Evolutionary conservation across 2,888 invertebrate species (phyloP).

Genomic region (Xylota sylvarum): DNA sequence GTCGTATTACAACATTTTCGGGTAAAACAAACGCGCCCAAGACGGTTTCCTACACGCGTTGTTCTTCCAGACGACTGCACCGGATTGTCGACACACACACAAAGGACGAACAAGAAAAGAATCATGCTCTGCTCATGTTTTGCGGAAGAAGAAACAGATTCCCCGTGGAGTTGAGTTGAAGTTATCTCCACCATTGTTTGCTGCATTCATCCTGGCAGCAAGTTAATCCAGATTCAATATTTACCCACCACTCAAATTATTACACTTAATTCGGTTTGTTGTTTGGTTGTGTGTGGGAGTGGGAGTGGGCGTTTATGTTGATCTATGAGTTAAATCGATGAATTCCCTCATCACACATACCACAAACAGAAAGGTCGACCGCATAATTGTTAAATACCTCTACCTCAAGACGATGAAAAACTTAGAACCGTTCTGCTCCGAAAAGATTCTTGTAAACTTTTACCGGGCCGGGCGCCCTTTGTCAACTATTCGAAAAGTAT

Average conservation of each 20-base stretch:
- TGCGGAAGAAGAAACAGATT: constrained; percentile 19
- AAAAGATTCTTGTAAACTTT: constrained; percentile 10
- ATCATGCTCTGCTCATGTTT: constrained; percentile 21
- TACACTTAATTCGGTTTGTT: constrained; percentile 68
- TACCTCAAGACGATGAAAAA: constrained; percentile 25
- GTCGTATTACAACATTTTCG: constrained; percentile 30
- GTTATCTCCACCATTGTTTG: constrained; percentile 33
- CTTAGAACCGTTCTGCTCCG: constrained; percentile 14
- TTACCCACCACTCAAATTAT: constrained; percentile 71
- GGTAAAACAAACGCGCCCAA: constrained; percentile 54
- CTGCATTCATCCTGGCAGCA: constrained; percentile 33
- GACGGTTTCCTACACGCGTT: constrained; percentile 38
- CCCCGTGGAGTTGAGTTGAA: constrained; percentile 45
- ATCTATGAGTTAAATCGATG: neutral
- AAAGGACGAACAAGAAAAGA: constrained; percentile 56
- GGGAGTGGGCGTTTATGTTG: constrained; percentile 8
- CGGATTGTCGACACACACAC: constrained; percentile 15
- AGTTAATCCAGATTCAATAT: constrained; percentile 61
- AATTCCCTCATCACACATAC: neutral
- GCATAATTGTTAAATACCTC: constrained; percentile 48
- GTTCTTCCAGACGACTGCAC: constrained; percentile 60
- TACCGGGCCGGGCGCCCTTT: neutral
- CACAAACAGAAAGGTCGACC: constrained; percentile 23
- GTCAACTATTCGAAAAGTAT: constrained; percentile 53
- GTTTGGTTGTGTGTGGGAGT: constrained; percentile 3